Percentiles rank a stretch among this genome's conserved stretches.
Conservation (phyloP, 2,888 invertebrate genomes). For the Rutpela maculata region DNA sequence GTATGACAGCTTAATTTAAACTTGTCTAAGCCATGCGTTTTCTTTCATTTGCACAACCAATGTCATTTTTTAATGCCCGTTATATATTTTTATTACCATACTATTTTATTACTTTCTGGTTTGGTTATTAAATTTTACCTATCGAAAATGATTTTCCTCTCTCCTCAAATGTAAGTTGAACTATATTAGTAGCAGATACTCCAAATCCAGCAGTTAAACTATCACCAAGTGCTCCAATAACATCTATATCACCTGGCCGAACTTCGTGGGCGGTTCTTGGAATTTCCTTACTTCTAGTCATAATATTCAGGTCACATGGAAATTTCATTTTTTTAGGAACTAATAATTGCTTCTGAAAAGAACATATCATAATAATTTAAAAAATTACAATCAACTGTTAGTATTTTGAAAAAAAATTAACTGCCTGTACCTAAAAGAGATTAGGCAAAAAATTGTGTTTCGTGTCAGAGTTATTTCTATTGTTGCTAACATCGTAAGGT, state of each 20-base stretch:
- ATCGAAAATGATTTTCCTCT: conserved; percentile 63
- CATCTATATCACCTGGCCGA: conserved; percentile 82
- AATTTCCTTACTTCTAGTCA: conserved; percentile 66
- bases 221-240: conserved; percentile 83
- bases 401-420: no score
- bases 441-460: no score
- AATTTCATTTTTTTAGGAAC: conserved; percentile 70
- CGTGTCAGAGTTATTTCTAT: no score
- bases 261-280: conserved; percentile 81
- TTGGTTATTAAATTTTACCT: conserved; percentile 46
- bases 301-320: conserved; percentile 74
- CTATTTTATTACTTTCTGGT: neutral
- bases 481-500: no score
- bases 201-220: conserved; percentile 83
- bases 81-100: neutral
- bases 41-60: no score
- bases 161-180: conserved; percentile 55
- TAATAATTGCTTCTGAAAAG: conserved; percentile 47
- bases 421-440: no score
- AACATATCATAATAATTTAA: neutral
- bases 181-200: conserved; percentile 73
- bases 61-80: no score
- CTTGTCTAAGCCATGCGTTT: no score
- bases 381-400: neutral
- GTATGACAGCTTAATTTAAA: no score